Evolutionary conservation across 2,888 invertebrate species (phyloP).

Genomic region (Eupeodes luniger): DNA sequence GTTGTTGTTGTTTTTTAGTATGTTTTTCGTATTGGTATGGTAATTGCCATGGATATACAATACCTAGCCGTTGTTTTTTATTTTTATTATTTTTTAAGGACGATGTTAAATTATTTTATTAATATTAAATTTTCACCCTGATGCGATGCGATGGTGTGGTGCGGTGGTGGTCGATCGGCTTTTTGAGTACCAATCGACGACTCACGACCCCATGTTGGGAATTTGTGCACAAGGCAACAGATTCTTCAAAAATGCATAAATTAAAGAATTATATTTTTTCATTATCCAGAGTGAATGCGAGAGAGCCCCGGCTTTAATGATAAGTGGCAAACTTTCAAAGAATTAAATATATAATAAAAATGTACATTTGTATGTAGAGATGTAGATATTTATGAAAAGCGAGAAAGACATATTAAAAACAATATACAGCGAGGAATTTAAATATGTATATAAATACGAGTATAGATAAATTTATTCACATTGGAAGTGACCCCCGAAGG

Average conservation of each 20-base stretch:
- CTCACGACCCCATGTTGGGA: conserved; percentile 41
- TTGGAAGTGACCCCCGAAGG: conserved; percentile 34
- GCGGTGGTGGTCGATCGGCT: not conserved
- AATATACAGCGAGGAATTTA: not conserved
- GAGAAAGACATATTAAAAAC: not conserved
- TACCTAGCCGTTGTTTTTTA: not conserved
- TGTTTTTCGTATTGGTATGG: conserved; percentile 33
- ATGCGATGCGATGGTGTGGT: not conserved
- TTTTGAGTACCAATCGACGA: conserved; percentile 19
- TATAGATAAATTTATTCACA: conserved; percentile 42
- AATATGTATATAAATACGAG: not conserved
- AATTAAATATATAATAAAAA: conserved; percentile 43
- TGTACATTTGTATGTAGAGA: not conserved
- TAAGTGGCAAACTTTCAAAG: conserved; percentile 68
- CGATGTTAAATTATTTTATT: conserved; percentile 71
- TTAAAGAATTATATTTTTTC: conserved; percentile 54
- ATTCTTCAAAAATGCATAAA: conserved; percentile 72
- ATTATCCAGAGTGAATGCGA: conserved; percentile 11
- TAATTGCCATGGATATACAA: conserved; percentile 48
- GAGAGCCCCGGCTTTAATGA: conserved; percentile 59
- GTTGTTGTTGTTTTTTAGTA: conserved; percentile 1
- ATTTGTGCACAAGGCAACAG: conserved; percentile 60
- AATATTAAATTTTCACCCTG: conserved; percentile 51
- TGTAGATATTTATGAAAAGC: not conserved
- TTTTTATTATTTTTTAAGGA: conserved; percentile 25